phyloP scores from a whole-genome alignment of 2,797 vertebrate genomes.

The Podarcis lilfordi region DNA sequence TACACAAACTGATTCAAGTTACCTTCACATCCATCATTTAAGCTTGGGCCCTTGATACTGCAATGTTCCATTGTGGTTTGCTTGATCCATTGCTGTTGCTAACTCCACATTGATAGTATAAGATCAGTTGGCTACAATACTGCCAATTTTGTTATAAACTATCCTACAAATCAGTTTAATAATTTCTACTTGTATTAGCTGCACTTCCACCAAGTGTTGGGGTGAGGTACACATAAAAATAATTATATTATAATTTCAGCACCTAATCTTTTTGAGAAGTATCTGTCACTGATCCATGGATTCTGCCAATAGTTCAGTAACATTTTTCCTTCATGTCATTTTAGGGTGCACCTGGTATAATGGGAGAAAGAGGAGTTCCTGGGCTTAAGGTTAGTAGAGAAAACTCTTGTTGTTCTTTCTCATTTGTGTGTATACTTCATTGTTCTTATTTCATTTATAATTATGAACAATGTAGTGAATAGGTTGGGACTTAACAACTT shows the following conservation, averaged over 20 bases:
- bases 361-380: conserved; percentile 87
- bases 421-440: neutral
- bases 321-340: conserved; percentile 49
- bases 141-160: neutral
- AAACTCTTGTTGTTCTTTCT: conserved; percentile 13
- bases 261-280: neutral
- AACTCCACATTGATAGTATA: neutral
- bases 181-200: neutral
- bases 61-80: too few relatives aligned
- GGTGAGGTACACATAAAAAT: neutral
- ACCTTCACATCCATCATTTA: neutral
- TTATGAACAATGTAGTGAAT: neutral
- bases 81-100: conserved; percentile 14
- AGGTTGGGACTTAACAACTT: too few relatives aligned
- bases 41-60: neutral
- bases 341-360: conserved; percentile 89
- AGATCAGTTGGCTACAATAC: neutral
- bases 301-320: conserved; percentile 1
- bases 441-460: neutral
- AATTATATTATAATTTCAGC: neutral
- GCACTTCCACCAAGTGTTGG: neutral
- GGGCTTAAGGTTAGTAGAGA: conserved; percentile 88
- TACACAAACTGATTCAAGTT: too few relatives aligned
- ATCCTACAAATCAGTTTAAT: neutral
- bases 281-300: neutral